phyloP scores from a whole-genome alignment of 2,888 invertebrate species.

The Tethea ocularis region DNA sequence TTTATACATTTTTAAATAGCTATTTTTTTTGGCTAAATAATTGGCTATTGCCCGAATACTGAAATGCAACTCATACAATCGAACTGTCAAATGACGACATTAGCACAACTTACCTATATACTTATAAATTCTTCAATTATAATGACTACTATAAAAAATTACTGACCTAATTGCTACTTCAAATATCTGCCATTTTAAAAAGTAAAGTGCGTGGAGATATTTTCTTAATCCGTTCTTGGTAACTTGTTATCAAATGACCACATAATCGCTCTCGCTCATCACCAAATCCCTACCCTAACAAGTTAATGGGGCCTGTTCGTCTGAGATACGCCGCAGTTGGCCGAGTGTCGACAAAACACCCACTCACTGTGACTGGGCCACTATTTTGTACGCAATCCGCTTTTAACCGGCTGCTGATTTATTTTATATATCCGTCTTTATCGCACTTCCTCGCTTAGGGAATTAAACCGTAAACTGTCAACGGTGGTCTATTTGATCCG shows the following conservation, averaged over 20 bases:
- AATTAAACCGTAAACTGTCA: not conserved
- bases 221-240: too few species aligned
- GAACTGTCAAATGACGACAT: too few species aligned
- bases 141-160: too few species aligned
- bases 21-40: too few species aligned
- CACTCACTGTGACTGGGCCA: slow-evolving; percentile 55
- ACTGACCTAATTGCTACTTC: too few species aligned
- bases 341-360: slow-evolving; percentile 49
- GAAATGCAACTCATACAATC: too few species aligned
- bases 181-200: too few species aligned
- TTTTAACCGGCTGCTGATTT: slow-evolving; percentile 23
- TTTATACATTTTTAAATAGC: too few species aligned
- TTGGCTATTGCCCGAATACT: too few species aligned
- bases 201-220: too few species aligned
- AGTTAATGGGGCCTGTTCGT: slow-evolving; percentile 68
- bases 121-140: too few species aligned
- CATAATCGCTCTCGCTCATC: slow-evolving; percentile 14
- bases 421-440: slow-evolving; percentile 14
- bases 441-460: not conserved
- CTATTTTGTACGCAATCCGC: slow-evolving; percentile 43
- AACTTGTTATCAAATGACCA: not conserved
- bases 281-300: slow-evolving; percentile 28
- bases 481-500: not conserved
- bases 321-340: slow-evolving; percentile 60
- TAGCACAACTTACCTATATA: too few species aligned